Conservation (phyloP, 2,888 invertebrate species). For the Lepidocyrtoides sp. region DNA sequence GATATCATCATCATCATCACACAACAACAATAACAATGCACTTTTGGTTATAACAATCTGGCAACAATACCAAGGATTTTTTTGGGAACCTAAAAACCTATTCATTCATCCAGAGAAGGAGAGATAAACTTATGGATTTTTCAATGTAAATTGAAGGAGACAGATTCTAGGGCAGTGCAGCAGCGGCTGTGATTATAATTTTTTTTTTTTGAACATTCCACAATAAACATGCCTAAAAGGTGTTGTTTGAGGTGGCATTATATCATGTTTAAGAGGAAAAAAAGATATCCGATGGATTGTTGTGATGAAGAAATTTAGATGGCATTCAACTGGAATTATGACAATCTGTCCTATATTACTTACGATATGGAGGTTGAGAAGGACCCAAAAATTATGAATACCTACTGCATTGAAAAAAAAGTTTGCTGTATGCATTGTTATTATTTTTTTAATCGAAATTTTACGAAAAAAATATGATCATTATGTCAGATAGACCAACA, state of each 20-base stretch:
- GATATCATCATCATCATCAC: constrained; percentile 15
- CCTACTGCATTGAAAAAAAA: constrained; percentile 28
- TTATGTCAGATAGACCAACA: constrained; percentile 40
- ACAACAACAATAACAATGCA: constrained; percentile 35
- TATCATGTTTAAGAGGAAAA: constrained; percentile 34
- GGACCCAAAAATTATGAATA: neutral
- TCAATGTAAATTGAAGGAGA: constrained; percentile 46
- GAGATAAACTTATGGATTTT: constrained; percentile 12
- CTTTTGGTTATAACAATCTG: constrained; percentile 20
- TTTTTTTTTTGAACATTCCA: constrained; percentile 49
- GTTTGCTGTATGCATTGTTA: too few relatives aligned
- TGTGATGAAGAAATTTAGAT: constrained; percentile 21
- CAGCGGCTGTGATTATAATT: neutral
- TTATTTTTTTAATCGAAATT: constrained; percentile 23
- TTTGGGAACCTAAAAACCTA: constrained; percentile 15
- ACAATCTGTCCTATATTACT: neutral
- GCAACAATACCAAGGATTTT: constrained; percentile 65
- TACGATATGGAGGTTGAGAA: neutral
- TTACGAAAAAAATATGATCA: constrained; percentile 29
- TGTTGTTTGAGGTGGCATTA: constrained; percentile 35
- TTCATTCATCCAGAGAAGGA: constrained; percentile 57
- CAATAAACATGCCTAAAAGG: constrained; percentile 52
- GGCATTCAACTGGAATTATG: constrained; percentile 26
- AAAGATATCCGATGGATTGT: constrained; percentile 42
- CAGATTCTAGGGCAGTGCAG: constrained; percentile 58